These are phyloP conservation scores for Aspidiotus destructor DNA, from an alignment of 2,888 invertebrate species.

Conservation along the genomic window DNA sequence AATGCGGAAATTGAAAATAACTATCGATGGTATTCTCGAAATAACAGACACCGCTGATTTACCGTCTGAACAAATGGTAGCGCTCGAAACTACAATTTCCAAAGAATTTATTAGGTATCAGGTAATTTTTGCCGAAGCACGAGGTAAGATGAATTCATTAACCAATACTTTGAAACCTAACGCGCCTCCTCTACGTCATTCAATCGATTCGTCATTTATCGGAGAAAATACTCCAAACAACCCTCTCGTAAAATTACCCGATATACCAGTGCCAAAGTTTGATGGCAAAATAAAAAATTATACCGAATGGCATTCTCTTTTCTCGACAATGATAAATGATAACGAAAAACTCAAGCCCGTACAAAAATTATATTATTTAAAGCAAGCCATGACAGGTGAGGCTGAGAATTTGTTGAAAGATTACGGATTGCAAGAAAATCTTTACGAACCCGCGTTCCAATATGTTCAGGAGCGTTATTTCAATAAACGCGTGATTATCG, in stretches of 20 bases:
- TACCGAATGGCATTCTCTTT: too few relatives aligned
- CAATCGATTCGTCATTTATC: neutral
- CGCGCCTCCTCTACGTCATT: too few relatives aligned
- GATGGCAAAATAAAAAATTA: too few relatives aligned
- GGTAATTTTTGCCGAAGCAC: neutral
- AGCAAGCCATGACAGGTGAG: slow-evolving; percentile 7
- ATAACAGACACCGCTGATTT: neutral
- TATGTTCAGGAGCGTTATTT: slow-evolving; percentile 2
- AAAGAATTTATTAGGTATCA: neutral
- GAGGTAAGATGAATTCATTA: neutral
- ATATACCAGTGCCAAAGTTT: too few relatives aligned
- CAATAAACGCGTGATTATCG: slow-evolving; percentile 3
- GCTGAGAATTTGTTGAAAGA: too few relatives aligned
- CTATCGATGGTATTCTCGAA: too few relatives aligned
- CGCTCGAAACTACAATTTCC: neutral
- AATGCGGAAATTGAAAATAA: neutral
- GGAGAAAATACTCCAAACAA: slow-evolving; percentile 9
- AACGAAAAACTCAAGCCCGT: slow-evolving; percentile 5
- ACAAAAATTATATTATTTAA: slow-evolving; percentile 5
- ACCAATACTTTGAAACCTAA: neutral
- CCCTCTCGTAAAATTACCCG: slow-evolving; percentile 9
- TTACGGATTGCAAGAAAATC: neutral
- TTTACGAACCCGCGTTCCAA: neutral
- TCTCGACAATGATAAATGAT: too few relatives aligned
- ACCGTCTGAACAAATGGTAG: neutral